Base-by-base conservation (phyloP, 2,888 invertebrate genomes). In the Synanthedon vespiformis region DNA sequence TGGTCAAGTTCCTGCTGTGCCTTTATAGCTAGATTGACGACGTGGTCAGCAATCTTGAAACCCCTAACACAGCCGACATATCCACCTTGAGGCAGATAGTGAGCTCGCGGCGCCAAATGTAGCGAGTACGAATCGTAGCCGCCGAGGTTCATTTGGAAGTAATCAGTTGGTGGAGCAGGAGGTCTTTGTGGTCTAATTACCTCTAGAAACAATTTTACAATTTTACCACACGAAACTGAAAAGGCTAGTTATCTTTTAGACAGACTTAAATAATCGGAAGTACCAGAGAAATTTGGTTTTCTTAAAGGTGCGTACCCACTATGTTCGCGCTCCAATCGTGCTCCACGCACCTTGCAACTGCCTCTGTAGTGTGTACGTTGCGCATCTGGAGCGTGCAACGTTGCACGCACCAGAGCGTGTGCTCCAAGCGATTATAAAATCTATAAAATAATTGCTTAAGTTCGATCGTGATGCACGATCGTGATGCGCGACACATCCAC, bases 51-150 rank as follows among this genome's bases (percentile, higher is more conserved):
- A 61, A 96, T 94, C 88, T 95, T 94, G 57, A 97, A 89, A 12
- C 96, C 96, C 62, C 95, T 89, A 47, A 96, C 90, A 69, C 96
- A 96, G 1, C 96, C 96, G 5, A 95, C 92, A 67, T 95, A 95
- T 2, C 95, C 95, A 40, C 89, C 89, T 58, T 91, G 89, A 1
- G 88, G 85, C 0, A 85, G 63, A 0, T 83, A 74, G 1, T 52
- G 60, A 0, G 84, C 81, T 57, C 81, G 66, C 0, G 75, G 64
- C 0, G 86, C 81, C 12, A 84, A 57, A 54, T 91, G 90, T 18
- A 94, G 74, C 58, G 93, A 94, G 67, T 92, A 92, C 2, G 91
- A 88, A 75, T 95, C 95, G 67, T 93, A 95, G 11, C 95, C 95
- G 40, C 96, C 96, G 48, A 96, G 88, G 77, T 95, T 95, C 66